A percentile compares a stretch with the other conserved stretches of the same genome.
These are phyloP conservation scores for Kryptopterus vitreolus DNA, from an alignment of 2,797 vertebrate species.

Conservation along the genomic window DNA sequence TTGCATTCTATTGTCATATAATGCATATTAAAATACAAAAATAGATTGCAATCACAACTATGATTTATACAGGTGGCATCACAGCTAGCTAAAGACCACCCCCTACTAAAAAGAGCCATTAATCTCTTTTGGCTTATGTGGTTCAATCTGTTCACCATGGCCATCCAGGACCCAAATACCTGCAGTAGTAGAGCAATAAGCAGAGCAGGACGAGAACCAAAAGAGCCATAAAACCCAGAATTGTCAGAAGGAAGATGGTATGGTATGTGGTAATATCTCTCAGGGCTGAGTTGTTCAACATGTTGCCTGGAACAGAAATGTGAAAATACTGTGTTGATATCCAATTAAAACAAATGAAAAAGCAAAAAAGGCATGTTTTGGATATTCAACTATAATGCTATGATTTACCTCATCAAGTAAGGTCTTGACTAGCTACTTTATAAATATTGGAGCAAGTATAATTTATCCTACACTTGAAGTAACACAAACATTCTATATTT, in stretches of 20 bases:
- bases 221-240: slow-evolving; percentile 80
- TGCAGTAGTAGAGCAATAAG: slow-evolving; percentile 85
- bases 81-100: slow-evolving; percentile 17
- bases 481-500: neutral
- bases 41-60: neutral
- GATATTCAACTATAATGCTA: neutral
- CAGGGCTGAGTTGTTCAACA: slow-evolving; percentile 66
- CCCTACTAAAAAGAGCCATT: neutral
- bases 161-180: slow-evolving; percentile 63
- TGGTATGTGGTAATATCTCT: slow-evolving; percentile 83
- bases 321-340: neutral
- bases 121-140: slow-evolving; percentile 4
- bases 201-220: slow-evolving; percentile 82
- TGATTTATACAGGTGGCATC: slow-evolving; percentile 12
- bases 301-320: slow-evolving; percentile 47
- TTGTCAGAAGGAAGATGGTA: slow-evolving; percentile 85
- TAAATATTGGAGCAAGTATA: neutral
- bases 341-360: neutral
- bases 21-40: neutral
- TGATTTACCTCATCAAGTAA: neutral
- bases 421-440: neutral
- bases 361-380: neutral
- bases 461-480: neutral
- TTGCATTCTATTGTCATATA: neutral
- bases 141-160: neutral